Base-by-base conservation (phyloP, 2,888 invertebrate species). In the Yponomeuta malinellus region DNA sequence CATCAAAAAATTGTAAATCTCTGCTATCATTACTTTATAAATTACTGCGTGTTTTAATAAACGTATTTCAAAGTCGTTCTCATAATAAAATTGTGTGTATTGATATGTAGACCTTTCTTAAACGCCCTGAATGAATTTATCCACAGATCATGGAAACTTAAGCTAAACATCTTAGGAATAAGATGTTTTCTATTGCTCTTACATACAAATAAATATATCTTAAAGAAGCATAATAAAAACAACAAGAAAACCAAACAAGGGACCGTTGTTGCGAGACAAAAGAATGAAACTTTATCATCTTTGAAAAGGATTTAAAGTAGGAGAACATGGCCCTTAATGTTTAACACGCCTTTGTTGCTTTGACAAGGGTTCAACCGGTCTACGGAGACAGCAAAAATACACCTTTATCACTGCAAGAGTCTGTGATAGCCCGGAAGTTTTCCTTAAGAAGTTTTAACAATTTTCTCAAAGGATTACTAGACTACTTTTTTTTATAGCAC, bases 281-380 rank as follows among this genome's bases (percentile, higher is more conserved):
- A 71, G 67, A 59, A 71, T 67, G 67, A 71, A 71, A 71, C 67
- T 48, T 43, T 68, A 43, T 68, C 59, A 23, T 71, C 48, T 29
- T 52, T 59, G 65, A 33, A 67, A 43, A 71, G 33, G 31, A 71
- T 48, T 48, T 37, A 48, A 48, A 29, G 71, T 65, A 29, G 71
- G 63, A 69, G 63, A 71, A 48, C 43, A 48, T 48, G 43, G n/a
- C 68, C 71, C 29, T 43, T 67, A 71, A 70, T 70, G 48, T 73
- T 72, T 63, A 52, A 67, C 29, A 23, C 70, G 33, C 65, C 59
- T 68, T 70, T 74, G 74, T 75, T 74, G 31, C 71, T 70, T 72
- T 74, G 74, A 75, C 73, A 73, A 67, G 73, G 73, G 74, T 75
- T 73, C 73, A 74, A 72, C 73, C 70, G 72, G 63, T 63, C 48